A percentile compares a stretch with the other conserved stretches of the same genome.
Conservation (phyloP, 1,140 invertebrate species). For the Drosophila varians region DNA sequence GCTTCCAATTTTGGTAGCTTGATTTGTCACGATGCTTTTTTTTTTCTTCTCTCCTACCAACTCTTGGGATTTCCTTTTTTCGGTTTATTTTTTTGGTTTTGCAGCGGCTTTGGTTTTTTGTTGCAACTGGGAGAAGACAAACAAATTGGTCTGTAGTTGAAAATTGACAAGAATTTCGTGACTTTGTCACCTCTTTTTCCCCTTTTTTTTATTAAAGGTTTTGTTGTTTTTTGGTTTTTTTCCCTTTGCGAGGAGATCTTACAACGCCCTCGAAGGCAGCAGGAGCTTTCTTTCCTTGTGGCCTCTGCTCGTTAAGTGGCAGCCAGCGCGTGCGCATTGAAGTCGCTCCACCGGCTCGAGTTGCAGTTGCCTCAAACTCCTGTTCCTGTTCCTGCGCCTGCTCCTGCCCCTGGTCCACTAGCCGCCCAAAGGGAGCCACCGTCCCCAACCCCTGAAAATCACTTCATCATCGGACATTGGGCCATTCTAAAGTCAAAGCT, state of each 20-base stretch:
- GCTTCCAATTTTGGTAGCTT: conserved; percentile 83
- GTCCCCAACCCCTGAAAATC: conserved; percentile 52
- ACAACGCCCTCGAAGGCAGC: conserved; percentile 74
- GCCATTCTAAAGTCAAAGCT: conserved; percentile 74
- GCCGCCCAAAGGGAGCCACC: conserved; percentile 5
- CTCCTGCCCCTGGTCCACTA: not conserved
- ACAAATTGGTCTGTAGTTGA: conserved; percentile 84
- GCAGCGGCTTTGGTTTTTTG: conserved; percentile 26
- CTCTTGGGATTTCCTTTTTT: conserved; percentile 12
- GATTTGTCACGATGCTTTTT: conserved; percentile 83
- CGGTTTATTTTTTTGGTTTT: conserved; percentile 9
- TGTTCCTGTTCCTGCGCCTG: not conserved
- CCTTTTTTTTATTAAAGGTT: conserved; percentile 32
- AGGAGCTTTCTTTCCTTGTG: conserved; percentile 63
- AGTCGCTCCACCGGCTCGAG: conserved; percentile 40
- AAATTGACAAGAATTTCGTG: conserved; percentile 84
- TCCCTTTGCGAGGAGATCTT: conserved; percentile 52
- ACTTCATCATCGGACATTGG: conserved; percentile 71
- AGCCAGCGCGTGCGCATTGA: conserved; percentile 78
- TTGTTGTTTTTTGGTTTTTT: conserved; percentile 11
- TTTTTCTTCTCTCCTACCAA: conserved; percentile 26
- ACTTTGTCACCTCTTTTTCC: conserved; percentile 83
- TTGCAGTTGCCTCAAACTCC: conserved; percentile 1
- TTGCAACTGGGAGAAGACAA: conserved; percentile 74
- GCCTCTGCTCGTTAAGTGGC: conserved; percentile 74